Percentiles rank a stretch among this genome's conserved stretches.
Evolutionary conservation across 2,888 invertebrate genomes (phyloP).

Genomic region (Bhutanitis thaidina): DNA sequence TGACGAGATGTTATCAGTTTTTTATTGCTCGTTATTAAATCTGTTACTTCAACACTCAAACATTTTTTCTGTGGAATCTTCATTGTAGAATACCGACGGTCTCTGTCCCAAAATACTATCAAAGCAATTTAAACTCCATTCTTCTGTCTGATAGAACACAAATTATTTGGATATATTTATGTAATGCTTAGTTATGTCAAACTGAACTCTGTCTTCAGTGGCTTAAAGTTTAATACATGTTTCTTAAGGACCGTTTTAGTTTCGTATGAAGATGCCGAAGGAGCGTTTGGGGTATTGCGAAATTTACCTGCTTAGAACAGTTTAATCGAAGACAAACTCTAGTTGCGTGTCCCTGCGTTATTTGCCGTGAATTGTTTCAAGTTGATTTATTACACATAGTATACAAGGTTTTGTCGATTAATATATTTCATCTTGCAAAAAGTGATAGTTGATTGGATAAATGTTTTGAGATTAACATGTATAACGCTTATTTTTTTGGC

Average conservation of each 20-base stretch:
- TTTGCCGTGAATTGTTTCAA: neutral
- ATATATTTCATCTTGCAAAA: constrained; percentile 30
- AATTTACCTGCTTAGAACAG: constrained; percentile 56
- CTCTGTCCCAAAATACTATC: constrained; percentile 23
- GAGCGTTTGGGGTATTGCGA: constrained; percentile 51
- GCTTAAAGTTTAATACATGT: constrained; percentile 26
- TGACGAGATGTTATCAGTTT: neutral
- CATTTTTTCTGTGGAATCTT: constrained; percentile 20
- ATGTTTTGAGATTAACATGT: no score
- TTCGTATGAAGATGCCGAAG: constrained; percentile 39
- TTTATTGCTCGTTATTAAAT: constrained; percentile 7
- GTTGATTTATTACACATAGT: constrained; percentile 29
- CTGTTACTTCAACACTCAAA: constrained; percentile 17
- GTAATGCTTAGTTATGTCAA: constrained; percentile 3
- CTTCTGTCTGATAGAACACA: constrained; percentile 34
- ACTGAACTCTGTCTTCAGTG: constrained; percentile 9
- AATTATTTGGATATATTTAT: constrained; percentile 28
- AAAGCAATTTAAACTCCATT: constrained; percentile 40
- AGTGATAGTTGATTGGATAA: constrained; percentile 19
- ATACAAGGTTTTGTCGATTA: neutral
- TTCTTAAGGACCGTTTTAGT: constrained; percentile 15
- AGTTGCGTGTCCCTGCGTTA: neutral
- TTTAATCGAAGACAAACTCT: constrained; percentile 34
- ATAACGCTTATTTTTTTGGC: no score
- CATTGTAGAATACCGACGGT: constrained; percentile 20